phyloP scores from a whole-genome alignment of 2,113 vertebrate species.

The Mustela nigripes region DNA sequence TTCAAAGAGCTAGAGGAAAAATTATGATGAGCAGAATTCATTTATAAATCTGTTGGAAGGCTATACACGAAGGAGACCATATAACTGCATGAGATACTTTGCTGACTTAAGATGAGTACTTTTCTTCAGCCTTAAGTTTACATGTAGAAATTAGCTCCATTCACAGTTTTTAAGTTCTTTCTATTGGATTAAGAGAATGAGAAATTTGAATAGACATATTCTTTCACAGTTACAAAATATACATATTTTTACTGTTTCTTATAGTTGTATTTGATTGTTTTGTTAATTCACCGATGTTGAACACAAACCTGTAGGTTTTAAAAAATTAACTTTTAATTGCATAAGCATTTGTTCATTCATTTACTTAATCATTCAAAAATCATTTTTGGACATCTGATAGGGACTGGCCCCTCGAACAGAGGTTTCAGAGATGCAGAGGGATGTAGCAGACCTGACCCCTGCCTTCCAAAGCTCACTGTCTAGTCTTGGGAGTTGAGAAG shows the following conservation, averaged over 20 bases:
- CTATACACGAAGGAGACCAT: not conserved
- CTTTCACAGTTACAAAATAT: not conserved
- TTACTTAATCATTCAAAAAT: not conserved
- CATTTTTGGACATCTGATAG: not conserved
- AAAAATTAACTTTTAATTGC: not conserved
- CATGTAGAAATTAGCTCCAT: not conserved
- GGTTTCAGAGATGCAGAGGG: not conserved
- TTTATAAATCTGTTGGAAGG: not conserved
- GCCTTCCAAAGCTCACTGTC: not conserved
- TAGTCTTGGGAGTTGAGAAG: not conserved
- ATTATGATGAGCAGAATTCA: not conserved
- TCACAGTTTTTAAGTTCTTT: not conserved
- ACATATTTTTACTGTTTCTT: not conserved
- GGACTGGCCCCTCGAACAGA: not conserved
- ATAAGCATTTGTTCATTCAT: not conserved
- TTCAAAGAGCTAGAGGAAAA: conserved; percentile 46
- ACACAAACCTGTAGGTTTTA: not conserved
- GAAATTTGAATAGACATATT: not conserved
- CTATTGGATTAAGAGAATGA: not conserved
- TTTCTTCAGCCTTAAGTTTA: conserved; percentile 38
- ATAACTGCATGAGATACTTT: not conserved
- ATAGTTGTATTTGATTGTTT: not conserved
- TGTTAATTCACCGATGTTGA: conserved; percentile 21
- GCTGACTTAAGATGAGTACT: not conserved
- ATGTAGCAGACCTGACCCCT: not conserved